phyloP scores from a whole-genome alignment of 2,888 invertebrate genomes.

The Tanypteryx hageni region DNA sequence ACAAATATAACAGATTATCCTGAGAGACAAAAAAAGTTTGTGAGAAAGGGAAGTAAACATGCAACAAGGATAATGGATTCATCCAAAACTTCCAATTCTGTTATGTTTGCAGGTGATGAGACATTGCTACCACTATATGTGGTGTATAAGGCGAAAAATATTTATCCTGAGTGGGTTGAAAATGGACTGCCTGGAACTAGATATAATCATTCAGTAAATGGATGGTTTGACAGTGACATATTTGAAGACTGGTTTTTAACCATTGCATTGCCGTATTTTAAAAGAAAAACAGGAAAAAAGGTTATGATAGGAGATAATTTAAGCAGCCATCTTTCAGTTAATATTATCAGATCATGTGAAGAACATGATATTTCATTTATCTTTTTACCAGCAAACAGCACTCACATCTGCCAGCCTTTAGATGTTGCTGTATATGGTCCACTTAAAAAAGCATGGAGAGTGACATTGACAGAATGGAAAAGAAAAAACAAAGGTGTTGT shows the following conservation, averaged over 20 bases:
- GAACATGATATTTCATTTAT: conserved; percentile 71
- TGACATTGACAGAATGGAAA: conserved; percentile 68
- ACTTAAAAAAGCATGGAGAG: conserved; percentile 70
- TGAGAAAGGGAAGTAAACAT: conserved; percentile 67
- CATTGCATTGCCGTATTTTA: conserved; percentile 69
- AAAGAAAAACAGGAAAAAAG: conserved; percentile 68
- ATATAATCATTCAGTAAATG: conserved; percentile 70
- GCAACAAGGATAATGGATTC: conserved; percentile 69
- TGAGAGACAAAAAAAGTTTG: too few species aligned
- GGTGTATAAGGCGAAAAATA: conserved; percentile 71
- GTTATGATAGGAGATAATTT: conserved; percentile 72
- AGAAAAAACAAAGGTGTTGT: too few species aligned
- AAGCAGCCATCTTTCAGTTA: conserved; percentile 69
- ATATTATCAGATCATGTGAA: conserved; percentile 70
- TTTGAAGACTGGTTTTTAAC: conserved; percentile 72
- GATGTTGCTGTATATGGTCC: conserved; percentile 70
- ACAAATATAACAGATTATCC: too few species aligned
- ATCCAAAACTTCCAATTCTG: conserved; percentile 68
- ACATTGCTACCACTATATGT: conserved; percentile 71
- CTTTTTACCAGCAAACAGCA: conserved; percentile 70
- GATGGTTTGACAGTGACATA: conserved; percentile 71
- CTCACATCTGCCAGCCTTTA: conserved; percentile 69
- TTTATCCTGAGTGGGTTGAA: conserved; percentile 71
- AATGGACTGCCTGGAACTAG: conserved; percentile 69
- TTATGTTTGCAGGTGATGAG: conserved; percentile 72